Base-by-base conservation (phyloP, 2,888 invertebrate genomes). In the Drosophila borborema region DNA sequence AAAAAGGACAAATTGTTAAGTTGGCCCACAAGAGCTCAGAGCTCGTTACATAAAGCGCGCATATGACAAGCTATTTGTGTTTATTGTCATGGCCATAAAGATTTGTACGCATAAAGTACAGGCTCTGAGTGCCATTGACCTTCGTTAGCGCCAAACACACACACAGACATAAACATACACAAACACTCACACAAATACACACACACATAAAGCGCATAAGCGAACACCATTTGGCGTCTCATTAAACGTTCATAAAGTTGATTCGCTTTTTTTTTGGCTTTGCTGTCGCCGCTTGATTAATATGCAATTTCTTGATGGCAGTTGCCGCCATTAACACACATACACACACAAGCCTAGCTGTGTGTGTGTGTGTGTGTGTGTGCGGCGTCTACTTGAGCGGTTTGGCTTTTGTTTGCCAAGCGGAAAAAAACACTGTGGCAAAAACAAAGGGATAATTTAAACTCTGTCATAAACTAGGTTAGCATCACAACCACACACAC, bases 21-120 rank as follows among this genome's bases (percentile, higher is more conserved):
- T 77, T 80, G 80, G 67, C 70, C 71, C 61, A 4, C 55, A 71
- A 34, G 12, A 43, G 62, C 71, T 55, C 65, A 36, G 66, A 72
- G 77, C 83, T 84, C 89, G 89, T 89, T 84, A 86, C 62, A 62
- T 62, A 77, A 88, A 80, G 71, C 75, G 66, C 81, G 89, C 85
- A 89, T 89, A 89, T 85, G 89, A 85, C 85, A 87, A 65, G 89
- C 87, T 80, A 85, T 85, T 85, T 85, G 85, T 89, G 89, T 89
- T 85, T 89, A 84, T 89, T 87, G 77, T 80, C 85, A 74, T 64
- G 73, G 70, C 73, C 86, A 88, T 84, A 88, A 86, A 86, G 80
- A 86, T 82, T 74, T 82, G 80, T 82, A 51, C 62, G 18, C 80
- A 78, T 68, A 65, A 74, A 71, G 64, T 48, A 64, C 48, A 63